Conservation (phyloP, 1,140 invertebrate species). For the Ridgeia piscesae region DNA sequence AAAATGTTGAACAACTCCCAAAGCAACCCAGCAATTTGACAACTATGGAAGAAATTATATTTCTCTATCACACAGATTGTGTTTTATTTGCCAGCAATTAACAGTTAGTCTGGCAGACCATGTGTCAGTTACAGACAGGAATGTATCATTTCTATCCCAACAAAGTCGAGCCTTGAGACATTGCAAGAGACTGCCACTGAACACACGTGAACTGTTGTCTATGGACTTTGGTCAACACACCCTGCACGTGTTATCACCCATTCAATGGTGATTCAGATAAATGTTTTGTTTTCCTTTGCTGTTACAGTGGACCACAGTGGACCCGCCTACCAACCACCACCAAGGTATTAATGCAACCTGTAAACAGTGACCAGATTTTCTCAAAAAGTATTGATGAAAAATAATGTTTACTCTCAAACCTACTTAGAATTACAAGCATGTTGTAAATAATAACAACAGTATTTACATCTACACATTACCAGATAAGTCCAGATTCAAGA, state of each 20-base stretch:
- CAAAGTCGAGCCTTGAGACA: not conserved
- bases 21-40: too few species aligned
- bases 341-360: not conserved
- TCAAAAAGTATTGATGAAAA: not conserved
- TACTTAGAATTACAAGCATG: not conserved
- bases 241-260: not conserved
- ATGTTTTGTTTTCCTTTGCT: not conserved
- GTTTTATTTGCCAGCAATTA: too few species aligned
- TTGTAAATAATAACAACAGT: not conserved
- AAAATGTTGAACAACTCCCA: too few species aligned
- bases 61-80: too few species aligned
- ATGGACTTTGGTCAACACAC: not conserved
- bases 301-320: not conserved
- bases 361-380: not conserved
- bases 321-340: not conserved
- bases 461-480: not conserved
- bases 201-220: not conserved
- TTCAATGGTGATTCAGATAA: not conserved
- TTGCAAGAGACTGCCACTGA: not conserved
- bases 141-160: too few species aligned
- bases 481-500: not conserved
- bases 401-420: not conserved
- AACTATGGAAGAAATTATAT: too few species aligned
- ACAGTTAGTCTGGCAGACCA: too few species aligned
- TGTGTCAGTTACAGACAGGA: too few species aligned